phyloP scores from a whole-genome alignment of 2,888 invertebrate genomes.

The Digitonthophagus gazella region DNA sequence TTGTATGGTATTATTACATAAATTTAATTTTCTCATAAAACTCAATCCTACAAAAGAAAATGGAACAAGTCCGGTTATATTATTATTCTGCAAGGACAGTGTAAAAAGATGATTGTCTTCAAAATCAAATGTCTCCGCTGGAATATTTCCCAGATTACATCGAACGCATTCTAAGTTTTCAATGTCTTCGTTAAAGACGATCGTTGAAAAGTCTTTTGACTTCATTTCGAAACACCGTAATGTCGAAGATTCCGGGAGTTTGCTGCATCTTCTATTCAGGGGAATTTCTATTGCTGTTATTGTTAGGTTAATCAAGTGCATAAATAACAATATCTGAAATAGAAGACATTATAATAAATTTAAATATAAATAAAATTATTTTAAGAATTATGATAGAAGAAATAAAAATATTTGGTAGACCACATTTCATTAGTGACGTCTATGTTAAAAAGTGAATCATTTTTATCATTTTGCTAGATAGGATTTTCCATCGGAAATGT shows the following conservation, averaged over 20 bases:
- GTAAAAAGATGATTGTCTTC: slow-evolving; percentile 47
- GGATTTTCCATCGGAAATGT: no score
- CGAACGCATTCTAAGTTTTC: slow-evolving; percentile 40
- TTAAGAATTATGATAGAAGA: no score
- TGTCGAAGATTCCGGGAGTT: neutral
- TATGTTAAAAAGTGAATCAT: no score
- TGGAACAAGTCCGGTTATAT: slow-evolving; percentile 40
- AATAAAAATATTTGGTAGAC: no score
- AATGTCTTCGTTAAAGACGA: neutral
- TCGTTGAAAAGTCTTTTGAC: neutral
- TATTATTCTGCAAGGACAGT: slow-evolving; percentile 40
- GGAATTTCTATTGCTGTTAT: neutral
- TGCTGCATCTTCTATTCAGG: neutral
- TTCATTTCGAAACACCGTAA: neutral
- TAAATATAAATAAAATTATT: neutral
- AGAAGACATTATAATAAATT: neutral
- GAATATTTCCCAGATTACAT: slow-evolving; percentile 42
- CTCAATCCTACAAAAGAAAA: slow-evolving; percentile 47
- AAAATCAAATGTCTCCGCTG: slow-evolving; percentile 46
- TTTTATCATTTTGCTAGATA: no score
- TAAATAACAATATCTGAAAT: neutral
- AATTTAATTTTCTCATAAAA: slow-evolving; percentile 41
- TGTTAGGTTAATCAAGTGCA: neutral
- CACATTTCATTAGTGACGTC: no score
- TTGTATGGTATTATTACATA: slow-evolving; percentile 43